Conservation (phyloP, 2,113 vertebrate genomes). For the Penelope pileata region DNA sequence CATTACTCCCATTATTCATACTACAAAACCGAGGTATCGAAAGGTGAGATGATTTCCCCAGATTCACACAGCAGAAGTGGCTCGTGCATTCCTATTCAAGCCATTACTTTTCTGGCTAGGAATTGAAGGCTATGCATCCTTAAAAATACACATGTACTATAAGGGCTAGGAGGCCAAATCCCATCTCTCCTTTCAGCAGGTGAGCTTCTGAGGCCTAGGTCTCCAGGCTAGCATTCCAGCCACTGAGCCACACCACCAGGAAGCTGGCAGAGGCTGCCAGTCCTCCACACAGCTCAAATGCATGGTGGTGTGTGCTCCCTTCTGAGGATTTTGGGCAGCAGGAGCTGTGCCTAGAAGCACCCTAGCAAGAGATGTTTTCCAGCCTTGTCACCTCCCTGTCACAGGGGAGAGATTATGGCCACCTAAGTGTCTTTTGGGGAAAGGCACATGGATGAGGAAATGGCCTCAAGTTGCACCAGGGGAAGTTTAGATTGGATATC, state of each 20-base stretch:
- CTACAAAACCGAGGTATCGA: neutral
- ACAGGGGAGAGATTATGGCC: neutral
- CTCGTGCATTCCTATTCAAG: neutral
- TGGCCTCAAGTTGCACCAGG: too few relatives aligned
- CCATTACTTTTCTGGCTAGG: neutral
- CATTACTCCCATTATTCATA: neutral
- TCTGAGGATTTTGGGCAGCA: neutral
- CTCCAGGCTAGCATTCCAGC: neutral
- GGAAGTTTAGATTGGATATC: too few relatives aligned
- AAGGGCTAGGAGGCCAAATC: neutral
- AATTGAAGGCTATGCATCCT: neutral
- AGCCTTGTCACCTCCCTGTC: accelerated
- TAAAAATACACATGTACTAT: neutral
- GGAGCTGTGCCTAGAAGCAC: neutral
- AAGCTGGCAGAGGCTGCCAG: neutral
- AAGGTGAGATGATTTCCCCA: neutral
- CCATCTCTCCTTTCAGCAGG: neutral
- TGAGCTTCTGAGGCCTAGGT: neutral
- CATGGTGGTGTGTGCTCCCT: accelerated
- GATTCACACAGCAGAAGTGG: accelerated
- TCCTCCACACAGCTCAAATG: neutral
- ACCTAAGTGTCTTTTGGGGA: neutral
- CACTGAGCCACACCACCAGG: neutral
- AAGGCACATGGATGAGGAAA: neutral
- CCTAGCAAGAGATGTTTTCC: neutral